Evolutionary conservation across 2,113 vertebrate species (phyloP), one percentile per base, ranked within the genome.

Genomic region (Chlorocebus sabaeus): DNA sequence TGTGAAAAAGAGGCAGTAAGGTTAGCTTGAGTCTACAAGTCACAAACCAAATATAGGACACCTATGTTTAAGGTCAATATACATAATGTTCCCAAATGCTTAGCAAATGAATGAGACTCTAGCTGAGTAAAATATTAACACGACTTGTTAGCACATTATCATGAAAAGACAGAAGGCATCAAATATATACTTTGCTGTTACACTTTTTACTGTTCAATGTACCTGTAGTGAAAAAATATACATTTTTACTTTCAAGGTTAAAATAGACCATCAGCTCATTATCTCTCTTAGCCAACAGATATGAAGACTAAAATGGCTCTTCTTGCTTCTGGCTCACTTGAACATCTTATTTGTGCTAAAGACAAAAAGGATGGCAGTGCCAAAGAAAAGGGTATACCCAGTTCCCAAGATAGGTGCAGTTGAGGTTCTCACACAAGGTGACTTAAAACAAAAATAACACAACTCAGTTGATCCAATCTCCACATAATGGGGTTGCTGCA

Each of bases 1-100:
- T 98, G 98, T 98, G 98, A 99, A 99, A 97, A 98, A 98, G 98
- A 98, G 98, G 95, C 98, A 99, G 96, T 96, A 98, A 98, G 96
- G 97, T 98, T 98, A 98, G 93, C 97, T 98, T 98, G 96, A 97
- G 98, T 91, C 96, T 94, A 93, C 95, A 98, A 98, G 95, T 98
- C 98, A 98, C 97, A 98, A 98, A 97, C 94, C 97, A 98, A 98
- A 97, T 97, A 98, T 97, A 98, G 97, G 97, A 96, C 88, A 98
- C 94, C 92, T 97, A 88, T 96, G 78, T 96, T 97, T 95, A 95
- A 98, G 94, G 98, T 98, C 97, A 98, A 97, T 96, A 98, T 88
- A 3, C 55, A 97, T 97, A 98, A 98, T 96, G 79, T 97, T 98
- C 94, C 84, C 93, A 97, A 96, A 96, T 97, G 97, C 2, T 87